phyloP scores from a whole-genome alignment of 2,888 invertebrate genomes.

The Oscheius sp. region DNA sequence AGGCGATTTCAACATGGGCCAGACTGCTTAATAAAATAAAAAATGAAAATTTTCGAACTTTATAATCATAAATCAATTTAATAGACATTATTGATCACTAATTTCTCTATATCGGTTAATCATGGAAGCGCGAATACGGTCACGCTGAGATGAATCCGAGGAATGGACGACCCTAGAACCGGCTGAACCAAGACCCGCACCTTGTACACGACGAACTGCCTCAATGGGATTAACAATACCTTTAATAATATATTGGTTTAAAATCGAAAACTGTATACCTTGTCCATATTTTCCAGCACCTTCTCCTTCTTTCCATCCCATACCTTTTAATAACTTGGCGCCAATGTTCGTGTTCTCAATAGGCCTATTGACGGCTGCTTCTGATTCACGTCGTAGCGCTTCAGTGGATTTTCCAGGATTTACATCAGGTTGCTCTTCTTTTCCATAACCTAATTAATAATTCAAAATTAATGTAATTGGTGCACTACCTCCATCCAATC shows the following conservation, averaged over 20 bases:
- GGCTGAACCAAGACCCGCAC: constrained; percentile 61
- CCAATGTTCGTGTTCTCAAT: constrained; percentile 82
- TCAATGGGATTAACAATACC: constrained; percentile 67
- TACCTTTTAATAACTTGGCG: constrained; percentile 91
- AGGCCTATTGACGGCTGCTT: constrained; percentile 47
- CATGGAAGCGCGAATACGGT: constrained; percentile 49
- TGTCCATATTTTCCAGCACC: constrained; percentile 92
- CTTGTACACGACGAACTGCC: constrained; percentile 63
- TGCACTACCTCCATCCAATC: constrained; percentile 71
- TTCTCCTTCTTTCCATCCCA: constrained; percentile 98
- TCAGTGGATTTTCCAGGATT: neutral
- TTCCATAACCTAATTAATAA: constrained; percentile 20
- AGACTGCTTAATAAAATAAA: neutral
- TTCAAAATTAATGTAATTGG: neutral
- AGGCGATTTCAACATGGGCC: too few relatives aligned
- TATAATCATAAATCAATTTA: too few relatives aligned
- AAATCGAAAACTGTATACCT: constrained; percentile 57
- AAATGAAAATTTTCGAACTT: too few relatives aligned
- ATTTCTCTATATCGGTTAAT: constrained; percentile 42
- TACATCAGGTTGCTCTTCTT: constrained; percentile 23
- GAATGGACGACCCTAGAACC: constrained; percentile 43
- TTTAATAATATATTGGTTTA: constrained; percentile 21
- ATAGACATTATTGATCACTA: constrained; percentile 1
- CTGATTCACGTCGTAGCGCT: constrained; percentile 38
- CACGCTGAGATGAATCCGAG: constrained; percentile 45